These are phyloP conservation scores for Euthynnus affinis DNA, from an alignment of 2,797 vertebrate species.

Conservation along the genomic window DNA sequence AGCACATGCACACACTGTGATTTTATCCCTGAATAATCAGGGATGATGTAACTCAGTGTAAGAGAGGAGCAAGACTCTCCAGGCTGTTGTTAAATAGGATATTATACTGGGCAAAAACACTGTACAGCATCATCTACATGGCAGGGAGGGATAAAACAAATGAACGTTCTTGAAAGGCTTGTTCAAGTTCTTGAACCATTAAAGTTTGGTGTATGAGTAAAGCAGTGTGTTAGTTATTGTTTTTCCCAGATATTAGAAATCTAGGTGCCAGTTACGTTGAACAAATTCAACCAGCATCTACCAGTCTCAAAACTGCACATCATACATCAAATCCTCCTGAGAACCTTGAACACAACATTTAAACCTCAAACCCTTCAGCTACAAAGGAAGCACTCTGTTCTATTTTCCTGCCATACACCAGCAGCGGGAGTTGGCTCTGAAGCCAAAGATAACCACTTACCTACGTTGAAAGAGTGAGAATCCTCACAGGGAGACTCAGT, in stretches of 20 bases:
- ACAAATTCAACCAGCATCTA: not conserved
- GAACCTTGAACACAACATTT: constrained; percentile 9
- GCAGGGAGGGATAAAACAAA: not conserved
- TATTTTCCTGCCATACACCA: constrained; percentile 11
- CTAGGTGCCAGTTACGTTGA: too few relatives aligned
- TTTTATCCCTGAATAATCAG: constrained; percentile 44
- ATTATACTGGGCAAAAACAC: not conserved
- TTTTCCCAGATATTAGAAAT: not conserved
- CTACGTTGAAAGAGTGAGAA: constrained; percentile 19
- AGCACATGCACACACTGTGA: not conserved
- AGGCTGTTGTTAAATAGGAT: constrained; percentile 29
- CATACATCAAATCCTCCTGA: constrained; percentile 6
- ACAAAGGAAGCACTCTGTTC: not conserved
- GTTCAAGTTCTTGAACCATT: constrained; percentile 2
- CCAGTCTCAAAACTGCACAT: not conserved
- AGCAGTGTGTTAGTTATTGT: not conserved
- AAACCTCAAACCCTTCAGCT: constrained; percentile 17
- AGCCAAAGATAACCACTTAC: constrained; percentile 50
- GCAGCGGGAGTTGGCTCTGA: constrained; percentile 28
- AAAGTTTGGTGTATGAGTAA: not conserved
- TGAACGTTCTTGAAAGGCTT: not conserved
- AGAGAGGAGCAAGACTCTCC: constrained; percentile 34
- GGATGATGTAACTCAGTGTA: constrained; percentile 48
- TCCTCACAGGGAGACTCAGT: constrained; percentile 3
- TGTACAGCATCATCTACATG: not conserved